phyloP scores from a whole-genome alignment of 1,140 invertebrate species.

The Bactericera cockerelli region DNA sequence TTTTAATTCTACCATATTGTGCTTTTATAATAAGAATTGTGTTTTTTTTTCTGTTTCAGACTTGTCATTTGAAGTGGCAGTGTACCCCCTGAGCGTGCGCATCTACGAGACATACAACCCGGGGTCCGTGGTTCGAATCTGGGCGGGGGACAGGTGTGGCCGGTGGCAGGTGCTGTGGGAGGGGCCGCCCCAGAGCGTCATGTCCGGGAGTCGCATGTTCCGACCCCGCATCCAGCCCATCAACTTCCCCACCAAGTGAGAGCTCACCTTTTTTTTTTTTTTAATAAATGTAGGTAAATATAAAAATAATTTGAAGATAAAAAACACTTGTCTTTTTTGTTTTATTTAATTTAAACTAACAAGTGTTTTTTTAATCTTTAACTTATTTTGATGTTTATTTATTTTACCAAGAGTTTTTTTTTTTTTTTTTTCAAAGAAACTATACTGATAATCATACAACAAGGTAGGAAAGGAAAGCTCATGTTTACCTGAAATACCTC shows the following conservation, averaged over 20 bases:
- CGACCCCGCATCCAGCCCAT: constrained; percentile 47
- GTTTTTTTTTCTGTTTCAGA: too few relatives aligned
- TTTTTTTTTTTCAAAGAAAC: too few relatives aligned
- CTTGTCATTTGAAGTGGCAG: constrained; percentile 52
- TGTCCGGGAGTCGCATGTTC: constrained; percentile 53
- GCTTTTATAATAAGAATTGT: too few relatives aligned
- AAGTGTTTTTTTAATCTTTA: too few relatives aligned
- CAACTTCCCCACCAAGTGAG: constrained; percentile 45
- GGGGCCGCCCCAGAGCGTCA: constrained; percentile 43
- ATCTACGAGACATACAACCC: constrained; percentile 85
- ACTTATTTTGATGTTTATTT: too few relatives aligned
- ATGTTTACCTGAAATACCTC: too few relatives aligned
- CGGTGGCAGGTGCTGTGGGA: constrained; percentile 65
- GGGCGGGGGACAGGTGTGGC: constrained; percentile 35
- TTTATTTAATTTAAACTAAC: constrained; percentile 1
- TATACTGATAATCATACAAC: too few relatives aligned
- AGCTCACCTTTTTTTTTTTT: constrained; percentile 19
- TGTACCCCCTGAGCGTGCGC: constrained; percentile 57
- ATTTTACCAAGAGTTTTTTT: too few relatives aligned
- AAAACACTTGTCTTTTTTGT: too few relatives aligned
- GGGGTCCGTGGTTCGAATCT: constrained; percentile 66
- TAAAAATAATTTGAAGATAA: too few relatives aligned
- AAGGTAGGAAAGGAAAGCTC: too few relatives aligned
- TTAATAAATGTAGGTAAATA: constrained; percentile 7
- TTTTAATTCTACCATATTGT: too few relatives aligned